These are phyloP conservation scores for Centrocercus urophasianus DNA, from an alignment of 2,113 vertebrate genomes.

Conservation along the genomic window DNA sequence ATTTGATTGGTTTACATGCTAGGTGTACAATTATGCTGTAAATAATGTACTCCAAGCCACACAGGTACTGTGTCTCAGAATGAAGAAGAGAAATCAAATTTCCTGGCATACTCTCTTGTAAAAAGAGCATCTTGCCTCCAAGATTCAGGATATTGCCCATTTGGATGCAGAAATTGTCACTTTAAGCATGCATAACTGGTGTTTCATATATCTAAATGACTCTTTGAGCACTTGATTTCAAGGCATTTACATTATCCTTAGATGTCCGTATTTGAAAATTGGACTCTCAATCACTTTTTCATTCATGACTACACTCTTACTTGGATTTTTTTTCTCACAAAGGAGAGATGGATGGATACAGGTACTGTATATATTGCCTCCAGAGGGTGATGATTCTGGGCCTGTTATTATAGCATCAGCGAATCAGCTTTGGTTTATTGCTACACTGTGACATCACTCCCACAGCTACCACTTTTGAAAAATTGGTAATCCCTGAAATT, in stretches of 20 bases:
- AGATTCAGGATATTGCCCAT: neutral
- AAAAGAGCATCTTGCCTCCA: neutral
- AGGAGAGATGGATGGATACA: neutral
- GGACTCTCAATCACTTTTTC: neutral
- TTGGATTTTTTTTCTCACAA: neutral
- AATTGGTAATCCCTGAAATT: neutral
- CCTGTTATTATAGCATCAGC: neutral
- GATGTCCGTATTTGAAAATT: neutral
- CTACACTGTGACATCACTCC: neutral
- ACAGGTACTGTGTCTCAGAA: neutral
- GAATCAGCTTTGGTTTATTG: neutral
- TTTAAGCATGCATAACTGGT: neutral
- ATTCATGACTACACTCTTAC: neutral
- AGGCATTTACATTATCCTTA: neutral
- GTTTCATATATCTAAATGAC: neutral
- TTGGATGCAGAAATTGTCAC: neutral
- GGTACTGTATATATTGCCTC: neutral
- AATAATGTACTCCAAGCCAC: neutral
- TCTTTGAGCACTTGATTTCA: neutral
- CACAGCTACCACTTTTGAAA: neutral
- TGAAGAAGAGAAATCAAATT: neutral
- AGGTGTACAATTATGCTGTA: neutral
- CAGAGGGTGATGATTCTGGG: neutral
- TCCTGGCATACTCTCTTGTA: neutral
- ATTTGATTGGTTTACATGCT: neutral